Percentiles rank a stretch among this genome's conserved stretches.
phyloP scores from a whole-genome alignment of 2,113 vertebrate species.

The Sapayoa aenigma region DNA sequence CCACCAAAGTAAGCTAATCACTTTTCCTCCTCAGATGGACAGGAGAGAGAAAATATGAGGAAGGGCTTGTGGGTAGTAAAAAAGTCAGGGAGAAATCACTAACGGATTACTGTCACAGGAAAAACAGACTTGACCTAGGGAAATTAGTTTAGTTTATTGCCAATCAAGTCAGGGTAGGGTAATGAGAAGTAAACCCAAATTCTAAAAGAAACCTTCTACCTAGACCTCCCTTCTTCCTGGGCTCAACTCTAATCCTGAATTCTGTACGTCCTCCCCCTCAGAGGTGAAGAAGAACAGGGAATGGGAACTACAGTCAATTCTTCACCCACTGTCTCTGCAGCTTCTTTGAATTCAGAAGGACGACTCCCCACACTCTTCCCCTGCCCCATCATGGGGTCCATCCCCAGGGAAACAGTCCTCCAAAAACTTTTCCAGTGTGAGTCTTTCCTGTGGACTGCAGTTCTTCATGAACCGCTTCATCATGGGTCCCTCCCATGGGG shows the following conservation, averaged over 20 bases:
- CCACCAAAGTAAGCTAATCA: background rate
- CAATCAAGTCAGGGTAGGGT: background rate
- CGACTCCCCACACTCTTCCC: background rate
- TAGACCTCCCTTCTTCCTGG: rapidly evolving
- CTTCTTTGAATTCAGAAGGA: background rate
- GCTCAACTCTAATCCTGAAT: background rate
- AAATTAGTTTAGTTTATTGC: background rate
- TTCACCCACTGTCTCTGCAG: background rate
- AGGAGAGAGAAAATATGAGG: background rate
- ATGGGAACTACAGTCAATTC: background rate
- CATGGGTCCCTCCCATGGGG: background rate
- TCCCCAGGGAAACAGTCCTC: background rate
- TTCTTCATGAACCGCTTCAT: no score
- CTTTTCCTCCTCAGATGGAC: background rate
- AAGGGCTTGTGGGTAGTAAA: background rate
- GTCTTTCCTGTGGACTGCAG: background rate
- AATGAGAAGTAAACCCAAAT: background rate
- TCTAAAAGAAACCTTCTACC: rapidly evolving
- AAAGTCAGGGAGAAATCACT: background rate
- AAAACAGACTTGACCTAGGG: background rate
- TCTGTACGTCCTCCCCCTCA: background rate
- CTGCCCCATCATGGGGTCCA: background rate
- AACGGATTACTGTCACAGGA: background rate
- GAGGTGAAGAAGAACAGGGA: background rate
- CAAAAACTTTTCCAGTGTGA: background rate